Percentiles rank a stretch among this genome's conserved stretches.
Conservation (phyloP, 2,797 vertebrate species). For the Cirrhinus molitorella region DNA sequence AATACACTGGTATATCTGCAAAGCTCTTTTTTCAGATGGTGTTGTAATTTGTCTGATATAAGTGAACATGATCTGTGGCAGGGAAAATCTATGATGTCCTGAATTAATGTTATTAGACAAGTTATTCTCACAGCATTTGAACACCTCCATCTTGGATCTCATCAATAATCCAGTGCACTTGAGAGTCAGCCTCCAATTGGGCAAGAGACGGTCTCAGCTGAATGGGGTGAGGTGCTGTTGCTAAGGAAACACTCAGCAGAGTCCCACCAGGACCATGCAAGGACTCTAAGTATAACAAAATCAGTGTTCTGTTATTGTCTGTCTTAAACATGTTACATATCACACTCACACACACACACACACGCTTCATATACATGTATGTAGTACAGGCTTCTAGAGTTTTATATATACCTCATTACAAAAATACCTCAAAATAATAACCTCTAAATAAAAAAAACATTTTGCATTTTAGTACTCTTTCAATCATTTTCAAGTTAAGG, state of each 20-base stretch:
- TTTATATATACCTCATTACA: neutral
- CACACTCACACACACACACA: neutral
- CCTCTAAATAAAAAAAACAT: neutral
- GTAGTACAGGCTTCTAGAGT: neutral
- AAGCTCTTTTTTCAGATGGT: neutral
- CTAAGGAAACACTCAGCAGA: slow-evolving; percentile 72
- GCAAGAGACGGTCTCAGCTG: slow-evolving; percentile 68
- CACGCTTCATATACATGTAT: neutral
- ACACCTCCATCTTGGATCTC: slow-evolving; percentile 39
- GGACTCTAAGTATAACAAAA: slow-evolving; percentile 8
- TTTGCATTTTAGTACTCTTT: neutral
- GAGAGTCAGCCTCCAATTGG: slow-evolving; percentile 71
- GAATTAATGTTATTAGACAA: neutral
- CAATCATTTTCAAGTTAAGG: neutral
- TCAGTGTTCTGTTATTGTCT: slow-evolving; percentile 4
- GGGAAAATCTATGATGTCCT: neutral
- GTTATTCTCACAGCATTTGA: neutral
- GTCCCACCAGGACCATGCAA: slow-evolving; percentile 25
- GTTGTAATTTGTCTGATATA: neutral
- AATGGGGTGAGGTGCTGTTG: slow-evolving; percentile 77
- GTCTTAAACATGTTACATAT: neutral
- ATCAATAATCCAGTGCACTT: slow-evolving; percentile 53
- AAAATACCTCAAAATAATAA: neutral
- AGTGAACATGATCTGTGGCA: neutral
- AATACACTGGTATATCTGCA: neutral